phyloP scores from a whole-genome alignment of 2,797 vertebrate genomes.

The Smutsia gigantea region DNA sequence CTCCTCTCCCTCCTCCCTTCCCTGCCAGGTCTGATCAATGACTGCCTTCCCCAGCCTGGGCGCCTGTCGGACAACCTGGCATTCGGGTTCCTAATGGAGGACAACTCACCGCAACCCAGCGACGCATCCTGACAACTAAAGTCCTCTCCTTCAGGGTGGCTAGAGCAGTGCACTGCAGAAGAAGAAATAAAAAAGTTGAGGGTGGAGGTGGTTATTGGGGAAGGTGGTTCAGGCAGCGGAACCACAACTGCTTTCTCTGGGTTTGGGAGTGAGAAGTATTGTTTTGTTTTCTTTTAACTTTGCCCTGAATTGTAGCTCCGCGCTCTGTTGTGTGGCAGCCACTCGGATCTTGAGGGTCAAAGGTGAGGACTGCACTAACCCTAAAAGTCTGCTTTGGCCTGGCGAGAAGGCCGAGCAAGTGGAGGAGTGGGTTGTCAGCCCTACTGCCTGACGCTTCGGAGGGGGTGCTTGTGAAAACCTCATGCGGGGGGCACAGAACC shows the following conservation, averaged over 20 bases:
- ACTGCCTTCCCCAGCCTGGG: conserved; percentile 19
- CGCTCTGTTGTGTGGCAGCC: conserved; percentile 61
- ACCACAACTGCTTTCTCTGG: conserved; percentile 52
- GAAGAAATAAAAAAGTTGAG: neutral
- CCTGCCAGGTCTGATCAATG: conserved; percentile 63
- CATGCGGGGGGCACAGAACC: neutral
- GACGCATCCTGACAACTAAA: neutral
- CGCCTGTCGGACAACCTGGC: conserved; percentile 11
- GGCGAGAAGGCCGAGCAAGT: conserved; percentile 78
- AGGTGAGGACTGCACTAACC: conserved; percentile 87
- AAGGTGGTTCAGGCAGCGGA: neutral
- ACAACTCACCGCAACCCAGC: neutral
- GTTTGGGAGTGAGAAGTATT: neutral
- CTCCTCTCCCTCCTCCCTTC: neutral
- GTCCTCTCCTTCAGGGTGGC: neutral
- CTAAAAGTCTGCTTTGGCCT: conserved; percentile 83
- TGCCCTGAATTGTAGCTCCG: conserved; percentile 83
- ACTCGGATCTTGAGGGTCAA: conserved; percentile 85
- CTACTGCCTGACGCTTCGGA: conserved; percentile 74
- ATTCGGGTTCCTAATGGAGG: neutral
- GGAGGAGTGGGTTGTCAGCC: conserved; percentile 74
- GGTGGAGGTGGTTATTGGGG: neutral
- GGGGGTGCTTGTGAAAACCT: conserved; percentile 68
- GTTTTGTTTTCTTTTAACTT: conserved; percentile 82
- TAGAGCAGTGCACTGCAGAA: neutral